Evolutionary conservation across 1,140 invertebrate genomes (phyloP).

Genomic region (Apis mellifera): DNA sequence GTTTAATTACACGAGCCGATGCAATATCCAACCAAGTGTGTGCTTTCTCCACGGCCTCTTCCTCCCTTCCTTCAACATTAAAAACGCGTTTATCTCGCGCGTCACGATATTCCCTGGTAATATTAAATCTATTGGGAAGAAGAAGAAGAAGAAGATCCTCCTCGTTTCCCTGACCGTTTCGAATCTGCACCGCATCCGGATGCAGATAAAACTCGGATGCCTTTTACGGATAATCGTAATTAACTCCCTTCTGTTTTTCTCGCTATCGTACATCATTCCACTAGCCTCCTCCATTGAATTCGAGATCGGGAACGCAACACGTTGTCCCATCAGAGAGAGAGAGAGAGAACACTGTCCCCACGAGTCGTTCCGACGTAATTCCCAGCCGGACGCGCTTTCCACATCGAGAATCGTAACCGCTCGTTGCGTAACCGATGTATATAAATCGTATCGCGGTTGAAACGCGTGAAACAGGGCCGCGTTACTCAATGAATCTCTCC

Average conservation of each 20-base stretch:
- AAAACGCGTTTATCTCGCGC: conserved; percentile 30
- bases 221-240: conserved; percentile 12
- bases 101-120: conserved; percentile 33
- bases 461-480: not conserved
- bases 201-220: conserved; percentile 27
- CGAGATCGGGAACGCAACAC: not conserved
- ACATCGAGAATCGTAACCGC: conserved; percentile 12
- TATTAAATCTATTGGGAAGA: not conserved
- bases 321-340: not conserved
- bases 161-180: not conserved
- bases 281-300: not conserved
- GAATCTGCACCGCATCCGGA: conserved; percentile 29
- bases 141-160: too few relatives aligned
- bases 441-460: conserved; percentile 15
- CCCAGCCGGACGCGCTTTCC: not conserved
- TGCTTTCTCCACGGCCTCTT: conserved; percentile 25
- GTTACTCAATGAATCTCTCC: conserved; percentile 26
- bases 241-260: not conserved
- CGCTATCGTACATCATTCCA: not conserved
- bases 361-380: not conserved
- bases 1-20: conserved; percentile 13
- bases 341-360: not conserved
- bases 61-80: not conserved
- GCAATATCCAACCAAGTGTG: not conserved
- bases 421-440: conserved; percentile 16